Evolutionary conservation across 1,140 invertebrate genomes (phyloP).

Genomic region (Nasonia longicornis): DNA sequence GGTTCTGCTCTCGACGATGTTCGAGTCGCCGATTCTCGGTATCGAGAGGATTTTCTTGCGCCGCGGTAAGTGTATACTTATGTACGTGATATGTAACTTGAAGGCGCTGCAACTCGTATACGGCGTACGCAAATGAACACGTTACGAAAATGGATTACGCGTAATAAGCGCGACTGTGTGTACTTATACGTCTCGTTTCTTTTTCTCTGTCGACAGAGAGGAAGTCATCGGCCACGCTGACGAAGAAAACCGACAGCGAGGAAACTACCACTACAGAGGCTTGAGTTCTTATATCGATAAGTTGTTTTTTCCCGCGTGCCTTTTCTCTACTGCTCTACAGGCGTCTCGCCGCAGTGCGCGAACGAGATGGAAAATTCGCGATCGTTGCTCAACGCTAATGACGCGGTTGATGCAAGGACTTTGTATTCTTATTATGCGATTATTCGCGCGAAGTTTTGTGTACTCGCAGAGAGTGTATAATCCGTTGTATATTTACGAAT

Average conservation of each 20-base stretch:
- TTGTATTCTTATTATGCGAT: not conserved
- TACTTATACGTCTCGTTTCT: not conserved
- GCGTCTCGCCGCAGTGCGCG: not conserved
- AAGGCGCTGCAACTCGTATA: not conserved
- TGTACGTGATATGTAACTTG: not conserved
- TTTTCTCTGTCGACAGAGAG: conserved; percentile 30
- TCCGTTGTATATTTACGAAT: conserved; percentile 31
- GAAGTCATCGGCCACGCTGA: conserved; percentile 25
- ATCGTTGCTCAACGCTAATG: conserved; percentile 21
- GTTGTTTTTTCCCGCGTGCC: conserved; percentile 43
- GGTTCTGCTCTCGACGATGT: conserved; percentile 74
- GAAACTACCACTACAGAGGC: conserved; percentile 52
- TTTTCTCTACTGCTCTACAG: conserved; percentile 33
- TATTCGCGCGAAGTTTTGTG: not conserved
- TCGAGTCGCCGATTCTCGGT: conserved; percentile 78
- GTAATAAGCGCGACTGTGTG: not conserved
- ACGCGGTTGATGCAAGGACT: not conserved
- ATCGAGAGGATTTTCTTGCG: conserved; percentile 75
- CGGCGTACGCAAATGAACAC: not conserved
- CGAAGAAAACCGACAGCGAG: conserved; percentile 49
- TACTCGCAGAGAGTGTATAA: not conserved
- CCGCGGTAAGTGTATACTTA: conserved; percentile 53
- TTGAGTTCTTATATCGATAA: conserved; percentile 46
- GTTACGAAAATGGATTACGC: not conserved
- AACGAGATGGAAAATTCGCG: conserved; percentile 17